These are phyloP conservation scores for Notocelia uddmanniana DNA, from an alignment of 2,888 invertebrate species.

Conservation along the genomic window DNA sequence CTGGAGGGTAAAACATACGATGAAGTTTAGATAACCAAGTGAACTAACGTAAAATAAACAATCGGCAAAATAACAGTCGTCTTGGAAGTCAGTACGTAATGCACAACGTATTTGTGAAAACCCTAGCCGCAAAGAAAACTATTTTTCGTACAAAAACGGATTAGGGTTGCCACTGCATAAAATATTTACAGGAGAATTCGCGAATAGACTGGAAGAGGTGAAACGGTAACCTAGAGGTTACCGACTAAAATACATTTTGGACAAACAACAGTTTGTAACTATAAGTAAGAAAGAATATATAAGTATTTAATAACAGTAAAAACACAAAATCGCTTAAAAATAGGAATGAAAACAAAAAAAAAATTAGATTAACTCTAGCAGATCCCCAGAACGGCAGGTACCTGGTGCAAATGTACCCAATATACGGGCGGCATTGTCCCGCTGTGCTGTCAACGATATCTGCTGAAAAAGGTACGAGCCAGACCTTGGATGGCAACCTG, in stretches of 20 bases:
- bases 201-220: conserved; percentile 12
- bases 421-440: too few species aligned
- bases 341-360: too few species aligned
- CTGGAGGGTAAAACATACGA: not conserved
- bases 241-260: conserved; percentile 15
- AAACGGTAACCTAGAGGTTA: not conserved
- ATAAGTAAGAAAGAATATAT: too few species aligned
- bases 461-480: too few species aligned
- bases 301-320: too few species aligned
- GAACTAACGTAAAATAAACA: not conserved
- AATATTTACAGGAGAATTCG: conserved; percentile 30
- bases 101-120: not conserved
- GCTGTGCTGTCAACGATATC: too few species aligned
- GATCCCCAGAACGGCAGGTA: too few species aligned
- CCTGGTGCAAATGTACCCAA: too few species aligned
- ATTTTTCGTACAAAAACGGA: conserved; percentile 28
- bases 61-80: not conserved
- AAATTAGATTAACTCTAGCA: too few species aligned
- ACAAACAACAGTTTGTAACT: not conserved
- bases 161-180: conserved; percentile 37
- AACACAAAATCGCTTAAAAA: too few species aligned
- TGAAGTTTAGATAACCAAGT: not conserved
- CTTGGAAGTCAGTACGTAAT: conserved; percentile 9
- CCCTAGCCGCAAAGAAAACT: conserved; percentile 28
- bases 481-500: too few species aligned